Evolutionary conservation across 2,113 vertebrate genomes (phyloP), one percentile per base, ranked within the genome.

Genomic region (Calidris pugnax): DNA sequence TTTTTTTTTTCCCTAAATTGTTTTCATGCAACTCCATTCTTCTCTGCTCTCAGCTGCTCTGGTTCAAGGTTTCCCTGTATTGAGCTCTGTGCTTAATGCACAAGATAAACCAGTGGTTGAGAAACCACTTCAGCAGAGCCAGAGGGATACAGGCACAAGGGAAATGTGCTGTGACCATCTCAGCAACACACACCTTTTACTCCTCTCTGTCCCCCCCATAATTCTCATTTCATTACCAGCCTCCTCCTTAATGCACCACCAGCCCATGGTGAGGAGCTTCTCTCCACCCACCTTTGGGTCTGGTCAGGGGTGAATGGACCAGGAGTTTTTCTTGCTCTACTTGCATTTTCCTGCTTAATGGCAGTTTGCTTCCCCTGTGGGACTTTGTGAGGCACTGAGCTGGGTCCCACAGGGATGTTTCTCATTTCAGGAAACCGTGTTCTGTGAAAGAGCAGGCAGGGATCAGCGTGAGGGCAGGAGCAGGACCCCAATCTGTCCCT

Each of bases 251-350:
- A 18, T 7, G 12, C 48, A 4, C 1, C 16, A n/a, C 21, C 7
- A 0, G 1, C 1, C 10, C 9, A 6, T 7, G 45, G 23, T 11
- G 4, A 19, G 17, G 28, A 22, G 18, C 28, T 77, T 6, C 53
- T 47, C 27, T 26, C 56, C 3, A 2, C 59, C 18, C 35, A 20
- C 15, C 13, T 2, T 15, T 48, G 23, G 20, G 5, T 32, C 59
- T 51, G 81, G 2, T 8, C 10, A 1, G 24, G 5, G 30, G 4
- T 19, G 22, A 60, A 47, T 0, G 0, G 64, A 24, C 3, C 3
- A 8, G 43, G 28, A 15, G 6, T 53, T 72, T 80, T 64, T 30
- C 19, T 66, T 19, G 2, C 37, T 74, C 7, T 22, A 3, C 57
- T 47, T 14, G 2, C 5, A 0, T 0, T 2, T 21, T 76, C 37